Evolutionary conservation across 1,140 invertebrate genomes (phyloP), one percentile per base, ranked within the genome.

Genomic region (Ceratoteleas bidentatus): DNA sequence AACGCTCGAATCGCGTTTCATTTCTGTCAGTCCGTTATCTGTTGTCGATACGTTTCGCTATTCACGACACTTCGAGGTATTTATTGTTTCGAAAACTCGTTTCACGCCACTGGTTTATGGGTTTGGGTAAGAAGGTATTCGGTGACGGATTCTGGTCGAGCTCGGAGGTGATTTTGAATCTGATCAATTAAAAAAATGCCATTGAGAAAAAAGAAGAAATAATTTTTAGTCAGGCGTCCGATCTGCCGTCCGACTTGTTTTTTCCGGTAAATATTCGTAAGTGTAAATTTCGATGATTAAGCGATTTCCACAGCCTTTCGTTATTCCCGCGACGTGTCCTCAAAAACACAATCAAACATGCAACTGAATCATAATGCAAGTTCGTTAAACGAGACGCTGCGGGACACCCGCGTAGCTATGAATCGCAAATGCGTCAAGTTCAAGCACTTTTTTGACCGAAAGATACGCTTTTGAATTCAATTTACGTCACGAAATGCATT

Each of bases 381-480:
- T 40, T 40, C 38, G 38, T 24, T 24, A 24, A 24, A 24, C 24
- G 24, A 24, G 24, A 24, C 24, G 24, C 24, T 24, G 24, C 24
- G 24, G 24, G 24, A 24, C 24, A 24, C 24, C 38, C 38, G 11
- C 8, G 8, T 6, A 40, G 38, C 64, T 64, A 75, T 75, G 72
- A 66, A 75, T 65, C 64, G 36, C 62, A 68, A 68, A 76, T 68
- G 40, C 49, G 40, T 68, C 64, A 76, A 68, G 62, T 68, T 49
- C 40, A 8, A 49, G 73, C 58, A 64, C 57, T 62, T 69, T 76
- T 76, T 76, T 62, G 40, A 15, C 47, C 34, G 40, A 69, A 77
- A 62, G 74, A 77, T 69, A 77, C 45, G 64, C 64, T 62, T 77
- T 64, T 62, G 64, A 60, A 69, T 77, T 52, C 74, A 33, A 77